Evolutionary conservation across 2,113 vertebrate species (phyloP).

Genomic region (Dendropsophus ebraccatus): DNA sequence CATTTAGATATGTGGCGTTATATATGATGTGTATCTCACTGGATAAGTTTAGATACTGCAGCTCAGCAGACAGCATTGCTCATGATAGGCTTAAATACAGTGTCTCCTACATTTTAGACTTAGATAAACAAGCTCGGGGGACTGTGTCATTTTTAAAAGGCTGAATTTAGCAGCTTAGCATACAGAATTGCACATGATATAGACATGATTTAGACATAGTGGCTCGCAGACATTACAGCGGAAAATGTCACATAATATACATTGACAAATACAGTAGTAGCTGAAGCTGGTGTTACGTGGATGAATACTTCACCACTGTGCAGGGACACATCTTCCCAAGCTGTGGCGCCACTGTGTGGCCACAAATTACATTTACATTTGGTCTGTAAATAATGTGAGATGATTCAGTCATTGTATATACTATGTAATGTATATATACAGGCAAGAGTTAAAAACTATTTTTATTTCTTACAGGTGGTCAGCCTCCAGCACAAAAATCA

Average conservation of each 20-base stretch:
- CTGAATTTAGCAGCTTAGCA: not conserved
- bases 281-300: too few species aligned
- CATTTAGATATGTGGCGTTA: not conserved
- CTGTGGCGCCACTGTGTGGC: not conserved
- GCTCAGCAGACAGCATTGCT: not conserved
- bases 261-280: too few species aligned
- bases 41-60: not conserved
- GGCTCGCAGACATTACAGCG: not conserved
- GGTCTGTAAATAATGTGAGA: not conserved
- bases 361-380: not conserved
- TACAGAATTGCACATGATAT: not conserved
- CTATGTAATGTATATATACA: too few species aligned
- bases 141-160: not conserved
- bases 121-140: too few species aligned
- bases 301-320: too few species aligned
- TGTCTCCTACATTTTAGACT: not conserved
- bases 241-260: not conserved
- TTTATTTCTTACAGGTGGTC: not conserved
- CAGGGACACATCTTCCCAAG: too few species aligned
- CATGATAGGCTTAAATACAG: not conserved
- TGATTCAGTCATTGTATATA: too few species aligned
- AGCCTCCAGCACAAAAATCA: not conserved
- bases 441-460: too few species aligned
- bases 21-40: not conserved
- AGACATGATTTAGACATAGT: not conserved